Evolutionary conservation across 1,140 invertebrate genomes (phyloP).

Genomic region (Stenopsyche tienmushanensis): DNA sequence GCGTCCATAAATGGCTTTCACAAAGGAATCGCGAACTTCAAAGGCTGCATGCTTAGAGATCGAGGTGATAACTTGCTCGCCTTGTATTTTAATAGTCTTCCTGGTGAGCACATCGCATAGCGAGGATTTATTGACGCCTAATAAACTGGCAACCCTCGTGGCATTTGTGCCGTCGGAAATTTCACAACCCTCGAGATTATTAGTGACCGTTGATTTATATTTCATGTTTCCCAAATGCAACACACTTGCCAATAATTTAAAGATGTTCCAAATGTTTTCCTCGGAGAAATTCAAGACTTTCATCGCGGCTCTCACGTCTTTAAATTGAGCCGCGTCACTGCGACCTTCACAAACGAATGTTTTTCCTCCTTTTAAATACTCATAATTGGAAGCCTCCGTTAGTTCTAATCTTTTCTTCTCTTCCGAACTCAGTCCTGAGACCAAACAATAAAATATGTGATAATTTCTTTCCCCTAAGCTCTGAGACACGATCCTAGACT

Average conservation of each 20-base stretch:
- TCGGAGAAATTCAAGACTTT: constrained; percentile 89
- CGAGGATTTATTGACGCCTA: constrained; percentile 68
- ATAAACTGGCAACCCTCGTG: constrained; percentile 65
- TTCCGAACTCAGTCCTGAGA: constrained; percentile 77
- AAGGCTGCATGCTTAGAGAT: constrained; percentile 70
- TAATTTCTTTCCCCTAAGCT: constrained; percentile 91
- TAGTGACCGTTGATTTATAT: constrained; percentile 73
- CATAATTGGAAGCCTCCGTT: constrained; percentile 69
- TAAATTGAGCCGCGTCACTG: constrained; percentile 82
- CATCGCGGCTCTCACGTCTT: constrained; percentile 85
- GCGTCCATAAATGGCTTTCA: constrained; percentile 89
- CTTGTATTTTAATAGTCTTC: constrained; percentile 84
- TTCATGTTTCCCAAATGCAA: constrained; percentile 89
- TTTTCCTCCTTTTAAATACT: constrained; percentile 78
- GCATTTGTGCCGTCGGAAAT: constrained; percentile 67
- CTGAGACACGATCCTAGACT: constrained; percentile 89
- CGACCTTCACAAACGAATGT: constrained; percentile 73
- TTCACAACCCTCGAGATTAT: constrained; percentile 81
- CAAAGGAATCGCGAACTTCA: constrained; percentile 88
- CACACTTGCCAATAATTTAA: constrained; percentile 80
- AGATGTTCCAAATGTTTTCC: constrained; percentile 79
- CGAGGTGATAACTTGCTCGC: constrained; percentile 77
- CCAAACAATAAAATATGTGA: constrained; percentile 93
- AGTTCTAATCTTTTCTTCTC: constrained; percentile 82
- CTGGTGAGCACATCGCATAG: constrained; percentile 81